phyloP scores from a whole-genome alignment of 2,888 invertebrate species.

The Ligdia adustata region DNA sequence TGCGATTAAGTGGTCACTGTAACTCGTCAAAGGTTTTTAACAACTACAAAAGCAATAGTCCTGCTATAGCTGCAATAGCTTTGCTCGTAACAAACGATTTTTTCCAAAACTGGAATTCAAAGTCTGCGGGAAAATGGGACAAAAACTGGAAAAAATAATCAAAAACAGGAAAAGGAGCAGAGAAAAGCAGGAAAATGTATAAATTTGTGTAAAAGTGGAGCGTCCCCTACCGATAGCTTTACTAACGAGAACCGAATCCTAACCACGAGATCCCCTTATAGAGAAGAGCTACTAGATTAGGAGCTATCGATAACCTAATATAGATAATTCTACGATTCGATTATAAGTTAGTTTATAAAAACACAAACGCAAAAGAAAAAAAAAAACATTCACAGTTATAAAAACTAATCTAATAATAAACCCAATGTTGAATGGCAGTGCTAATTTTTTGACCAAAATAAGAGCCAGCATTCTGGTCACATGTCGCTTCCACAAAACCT shows the following conservation, averaged over 20 bases:
- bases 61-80: too few species aligned
- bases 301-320: constrained; percentile 6
- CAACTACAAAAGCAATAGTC: constrained; percentile 6
- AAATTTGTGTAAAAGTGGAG: constrained; percentile 28
- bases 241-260: constrained; percentile 50
- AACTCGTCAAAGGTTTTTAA: constrained; percentile 1
- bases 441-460: too few species aligned
- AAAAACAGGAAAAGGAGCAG: background rate
- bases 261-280: constrained; percentile 47
- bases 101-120: constrained; percentile 2
- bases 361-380: too few species aligned
- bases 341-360: too few species aligned
- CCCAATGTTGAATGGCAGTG: too few species aligned
- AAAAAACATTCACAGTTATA: too few species aligned
- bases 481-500: too few species aligned
- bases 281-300: constrained; percentile 24
- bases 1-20: too few species aligned
- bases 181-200: constrained; percentile 11
- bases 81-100: constrained; percentile 12
- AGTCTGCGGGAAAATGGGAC: constrained; percentile 4
- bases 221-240: constrained; percentile 37
- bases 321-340: background rate
- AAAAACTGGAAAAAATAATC: background rate
- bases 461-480: too few species aligned
- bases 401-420: too few species aligned